phyloP scores from a whole-genome alignment of 2,888 invertebrate genomes.

The Labia minor region DNA sequence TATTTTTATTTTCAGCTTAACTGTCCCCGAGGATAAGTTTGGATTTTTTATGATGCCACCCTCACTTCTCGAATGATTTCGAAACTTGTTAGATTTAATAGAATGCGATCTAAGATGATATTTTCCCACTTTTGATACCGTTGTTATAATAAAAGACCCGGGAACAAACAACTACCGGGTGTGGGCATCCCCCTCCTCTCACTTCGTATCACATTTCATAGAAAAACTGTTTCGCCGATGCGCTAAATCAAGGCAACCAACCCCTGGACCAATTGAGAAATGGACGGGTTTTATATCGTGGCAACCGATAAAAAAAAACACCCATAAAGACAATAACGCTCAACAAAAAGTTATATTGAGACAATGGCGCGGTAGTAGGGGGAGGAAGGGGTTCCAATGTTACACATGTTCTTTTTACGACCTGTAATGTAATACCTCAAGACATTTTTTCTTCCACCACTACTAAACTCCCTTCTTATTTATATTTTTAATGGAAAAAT shows the following conservation, averaged over 20 bases:
- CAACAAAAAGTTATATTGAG: background rate
- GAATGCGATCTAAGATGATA: slow-evolving; percentile 3
- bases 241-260: background rate
- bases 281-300: background rate
- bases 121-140: slow-evolving; percentile 8
- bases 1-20: background rate
- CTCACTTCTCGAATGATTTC: background rate
- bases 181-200: background rate
- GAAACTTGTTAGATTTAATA: slow-evolving; percentile 7
- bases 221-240: background rate
- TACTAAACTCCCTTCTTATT: too few species aligned
- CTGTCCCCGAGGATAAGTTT: background rate
- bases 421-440: background rate
- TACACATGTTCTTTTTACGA: slow-evolving; percentile 1
- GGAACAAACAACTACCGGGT: background rate
- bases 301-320: background rate
- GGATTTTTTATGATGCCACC: background rate
- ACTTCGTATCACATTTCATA: background rate
- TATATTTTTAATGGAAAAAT: too few species aligned
- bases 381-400: background rate
- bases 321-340: background rate
- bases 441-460: too few species aligned
- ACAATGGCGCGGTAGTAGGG: too few species aligned
- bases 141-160: slow-evolving; percentile 3
- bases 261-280: slow-evolving; percentile 8